Evolutionary conservation across 1,140 invertebrate genomes (phyloP), one percentile per base, ranked within the genome.

Genomic region (Tetranychus cinnabarinus): DNA sequence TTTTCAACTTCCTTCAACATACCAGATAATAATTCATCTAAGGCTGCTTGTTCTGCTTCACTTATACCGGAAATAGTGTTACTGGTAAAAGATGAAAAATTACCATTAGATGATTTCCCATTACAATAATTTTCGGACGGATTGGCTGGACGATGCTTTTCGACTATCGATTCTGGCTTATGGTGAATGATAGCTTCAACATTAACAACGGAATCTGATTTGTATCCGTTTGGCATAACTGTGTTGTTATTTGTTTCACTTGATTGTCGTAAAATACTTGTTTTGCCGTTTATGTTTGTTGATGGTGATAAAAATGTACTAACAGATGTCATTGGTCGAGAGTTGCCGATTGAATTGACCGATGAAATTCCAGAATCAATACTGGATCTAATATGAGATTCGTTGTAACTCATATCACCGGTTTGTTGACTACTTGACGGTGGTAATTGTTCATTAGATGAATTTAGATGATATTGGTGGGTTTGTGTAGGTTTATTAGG

Each of bases 1-100:
- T 80, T 82, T 76, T 85, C 82, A 65, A 86, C 83, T 39, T 84
- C 85, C 59, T 82, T 76, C 74, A 86, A 77, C 83, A 87, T 85
- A 70, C 85, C 84, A 67, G 80, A 79, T 57, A 87, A 77, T 60
- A 86, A 75, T 67, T 81, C 81, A 73, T 84, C 82, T 61, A 84
- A 75, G 69, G 81, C 79, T 59, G 78, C 60, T 58, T 71, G 67
- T 54, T 70, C 72, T 33, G 13, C 34, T 56, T 36, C 37, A 42
- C 39, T 42, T 42, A 42, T 42, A 42, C 39, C 39, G 39, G 39
- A 42, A 37, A 34, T 15, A 56, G 33, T 56, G 8, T 33, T 15
- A n/a, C 34, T 56, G 34, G 3, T 36, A 3, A 35, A 36, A 10
- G 55, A 33, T 31, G 33, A 31, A 6, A 15, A 15, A n/a, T 56